Conservation (phyloP, 2,797 vertebrate species). For the Tinamus major region DNA sequence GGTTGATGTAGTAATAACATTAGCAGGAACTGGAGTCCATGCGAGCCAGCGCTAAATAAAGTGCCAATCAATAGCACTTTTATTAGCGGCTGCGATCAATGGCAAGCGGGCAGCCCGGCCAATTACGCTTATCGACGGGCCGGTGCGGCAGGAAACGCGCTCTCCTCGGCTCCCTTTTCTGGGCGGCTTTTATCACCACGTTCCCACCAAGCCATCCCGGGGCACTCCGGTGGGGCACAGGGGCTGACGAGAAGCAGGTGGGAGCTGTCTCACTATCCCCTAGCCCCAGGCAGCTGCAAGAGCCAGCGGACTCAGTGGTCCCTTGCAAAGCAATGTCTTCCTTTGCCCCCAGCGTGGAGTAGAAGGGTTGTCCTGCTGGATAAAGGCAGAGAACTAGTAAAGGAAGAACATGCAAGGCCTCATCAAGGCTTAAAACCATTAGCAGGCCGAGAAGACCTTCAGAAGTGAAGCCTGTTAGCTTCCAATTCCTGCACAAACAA, state of each 20-base stretch:
- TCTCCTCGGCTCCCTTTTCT: constrained; percentile 83
- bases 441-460: constrained; percentile 23
- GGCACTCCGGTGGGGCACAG: constrained; percentile 83
- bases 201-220: constrained; percentile 89
- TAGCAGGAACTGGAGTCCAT: constrained; percentile 81
- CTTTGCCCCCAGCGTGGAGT: neutral
- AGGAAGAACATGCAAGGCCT: neutral
- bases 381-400: constrained; percentile 14
- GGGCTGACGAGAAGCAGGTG: constrained; percentile 91
- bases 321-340: neutral
- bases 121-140: constrained; percentile 87
- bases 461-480: constrained; percentile 53
- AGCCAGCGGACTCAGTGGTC: constrained; percentile 49
- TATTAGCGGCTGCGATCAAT: constrained; percentile 91
- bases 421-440: constrained; percentile 61
- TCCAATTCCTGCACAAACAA: constrained; percentile 36
- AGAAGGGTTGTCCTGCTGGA: constrained; percentile 24
- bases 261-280: constrained; percentile 85
- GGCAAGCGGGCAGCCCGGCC: constrained; percentile 86
- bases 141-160: constrained; percentile 79
- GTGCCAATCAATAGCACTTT: constrained; percentile 89
- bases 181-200: constrained; percentile 82
- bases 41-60: constrained; percentile 84
- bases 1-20: constrained; percentile 86
- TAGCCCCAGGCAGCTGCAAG: constrained; percentile 69